Evolutionary conservation across 64 coral and sea anemone species (phyloP).

Genomic region (Stylophora pistillata): DNA sequence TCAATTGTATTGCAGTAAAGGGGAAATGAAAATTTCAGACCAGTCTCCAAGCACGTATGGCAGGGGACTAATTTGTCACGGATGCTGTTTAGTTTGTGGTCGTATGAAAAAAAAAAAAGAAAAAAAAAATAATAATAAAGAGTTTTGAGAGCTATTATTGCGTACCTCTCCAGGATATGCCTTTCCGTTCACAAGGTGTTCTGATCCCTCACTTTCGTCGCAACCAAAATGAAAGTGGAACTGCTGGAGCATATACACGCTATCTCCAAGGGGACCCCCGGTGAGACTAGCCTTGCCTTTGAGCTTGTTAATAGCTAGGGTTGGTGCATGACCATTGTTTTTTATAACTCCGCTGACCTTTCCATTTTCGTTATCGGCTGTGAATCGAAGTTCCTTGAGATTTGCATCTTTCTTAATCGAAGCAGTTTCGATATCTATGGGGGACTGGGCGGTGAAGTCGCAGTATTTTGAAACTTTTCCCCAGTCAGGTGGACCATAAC

Average conservation of each 20-base stretch:
- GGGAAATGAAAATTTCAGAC: no score
- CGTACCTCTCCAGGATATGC: constrained; percentile 50
- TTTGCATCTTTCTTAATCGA: not conserved
- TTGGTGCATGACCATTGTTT: constrained; percentile 79
- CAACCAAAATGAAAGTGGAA: constrained; percentile 74
- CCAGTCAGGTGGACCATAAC: constrained; percentile 67
- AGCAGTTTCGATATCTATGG: constrained; percentile 50
- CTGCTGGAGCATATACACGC: constrained; percentile 49
- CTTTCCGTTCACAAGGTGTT: constrained; percentile 31
- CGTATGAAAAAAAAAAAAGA: not conserved
- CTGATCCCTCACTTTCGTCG: constrained; percentile 16
- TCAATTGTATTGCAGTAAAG: not conserved
- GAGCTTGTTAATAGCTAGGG: constrained; percentile 31
- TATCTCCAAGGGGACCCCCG: constrained; percentile 39
- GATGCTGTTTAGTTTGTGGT: not conserved
- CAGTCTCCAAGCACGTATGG: no score
- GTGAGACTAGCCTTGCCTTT: constrained; percentile 26
- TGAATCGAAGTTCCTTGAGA: constrained; percentile 10
- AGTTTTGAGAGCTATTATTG: not conserved
- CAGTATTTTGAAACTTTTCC: constrained; percentile 19
- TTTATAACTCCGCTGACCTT: constrained; percentile 29
- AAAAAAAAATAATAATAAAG: no score
- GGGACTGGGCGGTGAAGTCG: constrained; percentile 46
- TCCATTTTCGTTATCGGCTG: not conserved
- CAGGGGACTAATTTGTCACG: no score